These are phyloP conservation scores for Drosophila kanapiae DNA, from an alignment of 1,140 invertebrate species.

Conservation along the genomic window DNA sequence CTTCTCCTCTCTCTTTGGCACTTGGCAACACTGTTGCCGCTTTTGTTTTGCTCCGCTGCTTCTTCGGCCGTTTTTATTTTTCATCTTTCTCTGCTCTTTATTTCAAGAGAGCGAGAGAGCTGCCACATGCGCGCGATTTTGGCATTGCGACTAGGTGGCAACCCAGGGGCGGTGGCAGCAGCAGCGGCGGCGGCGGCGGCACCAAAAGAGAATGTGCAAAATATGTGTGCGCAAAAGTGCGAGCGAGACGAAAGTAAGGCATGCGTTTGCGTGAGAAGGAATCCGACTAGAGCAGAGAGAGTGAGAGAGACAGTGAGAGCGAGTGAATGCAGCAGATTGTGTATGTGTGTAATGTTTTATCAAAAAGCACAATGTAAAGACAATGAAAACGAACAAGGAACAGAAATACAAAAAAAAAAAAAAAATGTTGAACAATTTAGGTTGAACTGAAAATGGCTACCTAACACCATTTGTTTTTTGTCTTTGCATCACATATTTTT, in stretches of 20 bases:
- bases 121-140: slow-evolving; percentile 31
- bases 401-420: slow-evolving; percentile 34
- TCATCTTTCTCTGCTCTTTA: slow-evolving; percentile 1
- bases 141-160: slow-evolving; percentile 63
- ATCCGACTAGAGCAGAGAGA: slow-evolving; percentile 6
- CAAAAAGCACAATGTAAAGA: slow-evolving; percentile 76
- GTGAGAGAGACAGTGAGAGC: slow-evolving; percentile 12
- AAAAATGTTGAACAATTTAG: slow-evolving; percentile 60
- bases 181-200: slow-evolving; percentile 24
- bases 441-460: slow-evolving; percentile 67
- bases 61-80: slow-evolving; percentile 43
- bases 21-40: slow-evolving; percentile 46
- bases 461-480: slow-evolving; percentile 11
- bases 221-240: slow-evolving; percentile 28
- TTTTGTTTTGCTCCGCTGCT: slow-evolving; percentile 77
- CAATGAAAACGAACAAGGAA: slow-evolving; percentile 60
- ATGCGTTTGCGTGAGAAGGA: slow-evolving; percentile 23
- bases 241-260: slow-evolving; percentile 30
- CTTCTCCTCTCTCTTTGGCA: slow-evolving; percentile 8
- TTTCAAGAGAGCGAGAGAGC: slow-evolving; percentile 10
- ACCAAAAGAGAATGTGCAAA: slow-evolving; percentile 52
- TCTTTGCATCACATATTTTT: background rate
- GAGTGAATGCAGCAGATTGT: slow-evolving; percentile 38
- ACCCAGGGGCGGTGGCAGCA: slow-evolving; percentile 43
- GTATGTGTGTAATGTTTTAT: slow-evolving; percentile 73